Percentiles rank a stretch among this genome's conserved stretches.
Evolutionary conservation across 2,113 vertebrate species (phyloP).

Genomic region (Forbesichthys agassizii): DNA sequence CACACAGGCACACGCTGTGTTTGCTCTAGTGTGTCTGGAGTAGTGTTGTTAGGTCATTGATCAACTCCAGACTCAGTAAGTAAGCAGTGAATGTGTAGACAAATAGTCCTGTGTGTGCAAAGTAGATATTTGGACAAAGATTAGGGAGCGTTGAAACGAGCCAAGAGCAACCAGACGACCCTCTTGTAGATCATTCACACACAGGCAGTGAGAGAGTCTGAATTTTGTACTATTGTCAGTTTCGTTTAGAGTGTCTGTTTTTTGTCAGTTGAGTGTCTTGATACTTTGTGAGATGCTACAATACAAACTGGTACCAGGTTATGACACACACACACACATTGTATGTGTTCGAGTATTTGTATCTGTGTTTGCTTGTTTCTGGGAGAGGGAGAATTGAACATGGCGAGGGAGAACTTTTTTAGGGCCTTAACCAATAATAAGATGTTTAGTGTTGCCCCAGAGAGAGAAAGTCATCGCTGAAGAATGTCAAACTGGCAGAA

Average conservation of each 20-base stretch:
- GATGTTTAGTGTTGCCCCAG: slow-evolving; percentile 61
- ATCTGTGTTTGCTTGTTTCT: background rate
- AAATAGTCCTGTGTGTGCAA: slow-evolving; percentile 76
- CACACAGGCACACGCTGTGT: slow-evolving; percentile 29
- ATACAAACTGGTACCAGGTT: background rate
- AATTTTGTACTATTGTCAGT: background rate
- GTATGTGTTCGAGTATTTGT: background rate
- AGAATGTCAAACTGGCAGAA: slow-evolving; percentile 74
- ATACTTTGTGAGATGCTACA: background rate
- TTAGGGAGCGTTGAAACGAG: slow-evolving; percentile 74
- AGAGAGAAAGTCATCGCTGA: slow-evolving; percentile 68
- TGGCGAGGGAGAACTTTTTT: slow-evolving; percentile 40
- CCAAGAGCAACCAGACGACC: slow-evolving; percentile 71
- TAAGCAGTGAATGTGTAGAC: slow-evolving; percentile 68
- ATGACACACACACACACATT: background rate
- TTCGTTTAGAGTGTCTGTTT: background rate
- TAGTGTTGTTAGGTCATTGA: slow-evolving; percentile 70
- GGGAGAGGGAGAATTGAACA: slow-evolving; percentile 27
- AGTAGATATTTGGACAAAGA: slow-evolving; percentile 82
- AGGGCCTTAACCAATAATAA: slow-evolving; percentile 64
- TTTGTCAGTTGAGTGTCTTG: background rate
- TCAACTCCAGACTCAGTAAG: slow-evolving; percentile 75
- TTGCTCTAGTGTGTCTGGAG: slow-evolving; percentile 39
- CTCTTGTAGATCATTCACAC: slow-evolving; percentile 72
- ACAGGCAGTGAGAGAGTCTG: slow-evolving; percentile 20